A percentile compares a stretch with the other conserved stretches of the same genome.
phyloP scores from a whole-genome alignment of 2,797 vertebrate species.

The Gobionotothen gibberifrons region DNA sequence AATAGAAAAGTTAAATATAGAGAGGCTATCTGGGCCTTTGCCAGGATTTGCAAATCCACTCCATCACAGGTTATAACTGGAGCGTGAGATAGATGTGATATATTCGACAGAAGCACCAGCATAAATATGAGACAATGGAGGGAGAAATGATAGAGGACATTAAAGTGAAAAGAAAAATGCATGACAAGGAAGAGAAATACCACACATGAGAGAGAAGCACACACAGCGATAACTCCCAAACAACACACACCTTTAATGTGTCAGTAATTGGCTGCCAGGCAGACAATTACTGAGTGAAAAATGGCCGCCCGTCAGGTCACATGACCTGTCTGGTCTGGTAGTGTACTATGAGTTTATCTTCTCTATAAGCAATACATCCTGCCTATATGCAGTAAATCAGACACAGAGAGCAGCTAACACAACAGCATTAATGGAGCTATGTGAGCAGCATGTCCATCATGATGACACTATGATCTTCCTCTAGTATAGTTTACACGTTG shows the following conservation, averaged over 20 bases:
- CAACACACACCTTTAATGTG: conserved; percentile 53
- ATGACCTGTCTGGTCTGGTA: conserved; percentile 19
- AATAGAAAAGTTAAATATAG: conserved; percentile 33
- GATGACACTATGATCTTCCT: conserved; percentile 11
- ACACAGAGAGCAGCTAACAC: conserved; percentile 30
- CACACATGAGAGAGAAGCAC: conserved; percentile 18
- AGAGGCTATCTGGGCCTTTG: conserved; percentile 7
- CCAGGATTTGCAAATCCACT: conserved; percentile 34
- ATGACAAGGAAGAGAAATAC: not conserved
- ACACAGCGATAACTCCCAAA: conserved; percentile 39
- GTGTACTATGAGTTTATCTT: conserved; percentile 36
- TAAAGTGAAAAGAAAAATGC: not conserved
- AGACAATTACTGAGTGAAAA: conserved; percentile 69
- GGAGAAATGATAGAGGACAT: conserved; percentile 14
- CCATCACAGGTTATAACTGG: conserved; percentile 22
- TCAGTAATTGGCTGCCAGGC: conserved; percentile 64
- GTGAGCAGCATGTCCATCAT: conserved; percentile 1
- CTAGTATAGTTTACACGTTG: conserved; percentile 25
- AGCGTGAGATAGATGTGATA: conserved; percentile 4
- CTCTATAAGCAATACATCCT: conserved; percentile 47
- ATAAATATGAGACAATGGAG: conserved; percentile 6
- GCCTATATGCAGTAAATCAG: conserved; percentile 35
- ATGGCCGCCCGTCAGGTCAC: conserved; percentile 37
- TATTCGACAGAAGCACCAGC: not conserved
- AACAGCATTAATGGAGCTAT: not conserved